Evolutionary conservation across 2,888 invertebrate genomes (phyloP).

Genomic region (Aquatica leii): DNA sequence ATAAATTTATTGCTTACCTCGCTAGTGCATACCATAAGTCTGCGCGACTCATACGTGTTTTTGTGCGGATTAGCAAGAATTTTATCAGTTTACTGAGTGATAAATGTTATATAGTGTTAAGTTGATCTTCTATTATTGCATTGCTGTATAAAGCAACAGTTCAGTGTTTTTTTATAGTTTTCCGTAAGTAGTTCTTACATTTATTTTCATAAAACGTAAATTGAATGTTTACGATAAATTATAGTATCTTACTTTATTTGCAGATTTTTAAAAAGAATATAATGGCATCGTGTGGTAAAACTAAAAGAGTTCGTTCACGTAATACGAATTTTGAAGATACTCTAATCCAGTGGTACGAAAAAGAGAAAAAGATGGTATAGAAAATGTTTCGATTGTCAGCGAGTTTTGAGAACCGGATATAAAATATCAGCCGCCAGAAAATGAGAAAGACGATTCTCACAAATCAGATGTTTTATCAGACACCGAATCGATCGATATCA

Average conservation of each 20-base stretch:
- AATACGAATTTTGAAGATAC: too few relatives aligned
- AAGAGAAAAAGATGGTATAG: not conserved
- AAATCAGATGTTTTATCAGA: constrained; percentile 4
- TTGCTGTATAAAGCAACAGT: too few relatives aligned
- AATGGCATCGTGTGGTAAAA: constrained; percentile 1
- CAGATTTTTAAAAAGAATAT: too few relatives aligned
- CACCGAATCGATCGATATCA: not conserved
- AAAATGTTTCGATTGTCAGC: not conserved
- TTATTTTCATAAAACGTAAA: too few relatives aligned
- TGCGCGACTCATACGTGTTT: not conserved
- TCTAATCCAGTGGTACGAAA: constrained; percentile 2
- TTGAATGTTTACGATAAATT: not conserved
- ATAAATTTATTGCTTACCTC: too few relatives aligned
- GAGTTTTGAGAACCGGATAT: not conserved
- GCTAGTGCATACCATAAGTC: too few relatives aligned
- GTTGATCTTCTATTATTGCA: too few relatives aligned
- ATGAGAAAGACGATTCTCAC: not conserved
- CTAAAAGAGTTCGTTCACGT: not conserved
- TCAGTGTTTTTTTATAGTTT: too few relatives aligned
- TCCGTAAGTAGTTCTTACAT: too few relatives aligned
- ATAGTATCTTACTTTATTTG: not conserved
- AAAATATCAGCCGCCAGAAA: not conserved
- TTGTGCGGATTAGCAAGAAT: too few relatives aligned
- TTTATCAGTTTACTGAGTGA: too few relatives aligned
- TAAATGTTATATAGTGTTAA: too few relatives aligned